These are phyloP conservation scores for Chelon auratus DNA, from an alignment of 2,797 vertebrate species.

Conservation along the genomic window DNA sequence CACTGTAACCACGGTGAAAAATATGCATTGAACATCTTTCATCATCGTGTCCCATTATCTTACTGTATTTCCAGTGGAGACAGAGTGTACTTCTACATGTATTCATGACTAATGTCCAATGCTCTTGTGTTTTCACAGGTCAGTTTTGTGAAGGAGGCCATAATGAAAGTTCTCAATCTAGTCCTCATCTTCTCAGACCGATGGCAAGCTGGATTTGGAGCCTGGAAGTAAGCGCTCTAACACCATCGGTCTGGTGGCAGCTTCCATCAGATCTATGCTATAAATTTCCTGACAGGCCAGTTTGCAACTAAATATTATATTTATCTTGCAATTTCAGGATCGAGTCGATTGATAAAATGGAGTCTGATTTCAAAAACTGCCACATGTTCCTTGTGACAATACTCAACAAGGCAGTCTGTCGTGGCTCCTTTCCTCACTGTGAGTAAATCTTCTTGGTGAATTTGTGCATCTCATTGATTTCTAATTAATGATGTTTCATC, in stretches of 20 bases:
- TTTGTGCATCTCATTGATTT: neutral
- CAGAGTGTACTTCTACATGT: neutral
- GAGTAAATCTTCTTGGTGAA: constrained; percentile 77
- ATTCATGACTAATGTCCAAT: neutral
- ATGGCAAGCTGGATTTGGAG: constrained; percentile 94
- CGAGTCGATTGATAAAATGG: constrained; percentile 98
- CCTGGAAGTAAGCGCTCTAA: constrained; percentile 91
- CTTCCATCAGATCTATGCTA: neutral
- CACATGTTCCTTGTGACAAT: constrained; percentile 99
- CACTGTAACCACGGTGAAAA: neutral
- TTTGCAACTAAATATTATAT: neutral
- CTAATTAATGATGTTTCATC: neutral
- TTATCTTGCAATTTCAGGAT: constrained; percentile 83
- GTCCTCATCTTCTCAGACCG: constrained; percentile 98
- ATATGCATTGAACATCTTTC: neutral
- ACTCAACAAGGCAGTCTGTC: constrained; percentile 97
- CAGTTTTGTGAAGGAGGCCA: constrained; percentile 98
- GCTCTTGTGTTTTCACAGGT: constrained; percentile 84
- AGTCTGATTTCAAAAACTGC: constrained; percentile 99
- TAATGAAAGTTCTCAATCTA: constrained; percentile 98
- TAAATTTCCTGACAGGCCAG: neutral
- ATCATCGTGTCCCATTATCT: neutral
- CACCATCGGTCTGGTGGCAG: too few relatives aligned
- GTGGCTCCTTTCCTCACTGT: constrained; percentile 98
- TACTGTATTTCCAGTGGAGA: neutral